These are phyloP conservation scores for Allacma fusca DNA, from an alignment of 2,888 invertebrate species.

Conservation along the genomic window DNA sequence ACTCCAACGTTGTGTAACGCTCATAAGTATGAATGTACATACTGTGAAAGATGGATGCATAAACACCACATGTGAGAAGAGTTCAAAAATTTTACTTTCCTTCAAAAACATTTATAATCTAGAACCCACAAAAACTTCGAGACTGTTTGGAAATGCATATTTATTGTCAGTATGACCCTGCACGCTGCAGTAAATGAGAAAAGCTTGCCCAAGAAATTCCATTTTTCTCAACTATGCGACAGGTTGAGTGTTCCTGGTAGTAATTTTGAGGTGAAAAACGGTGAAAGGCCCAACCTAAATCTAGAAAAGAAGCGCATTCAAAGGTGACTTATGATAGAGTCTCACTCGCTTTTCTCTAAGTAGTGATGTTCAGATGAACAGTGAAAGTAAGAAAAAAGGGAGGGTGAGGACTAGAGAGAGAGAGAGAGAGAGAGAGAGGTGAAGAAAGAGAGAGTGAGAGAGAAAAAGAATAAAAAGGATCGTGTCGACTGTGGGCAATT, in stretches of 20 bases:
- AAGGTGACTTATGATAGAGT: constrained; percentile 31
- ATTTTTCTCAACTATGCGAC: constrained; percentile 34
- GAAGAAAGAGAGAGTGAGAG: background rate
- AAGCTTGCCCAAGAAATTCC: constrained; percentile 21
- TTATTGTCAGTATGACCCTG: background rate
- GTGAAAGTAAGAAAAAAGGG: background rate
- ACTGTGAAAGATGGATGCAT: too few species aligned
- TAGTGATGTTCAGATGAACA: background rate
- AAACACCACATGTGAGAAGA: too few species aligned
- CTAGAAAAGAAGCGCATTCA: constrained; percentile 20
- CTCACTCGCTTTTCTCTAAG: constrained; percentile 1
- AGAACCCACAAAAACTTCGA: too few species aligned
- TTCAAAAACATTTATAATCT: too few species aligned
- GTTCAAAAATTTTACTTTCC: too few species aligned
- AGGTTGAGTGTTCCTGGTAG: constrained; percentile 30
- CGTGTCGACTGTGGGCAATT: constrained; percentile 3
- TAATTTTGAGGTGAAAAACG: constrained; percentile 36
- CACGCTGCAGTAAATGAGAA: background rate
- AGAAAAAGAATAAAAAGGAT: background rate
- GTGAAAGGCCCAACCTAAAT: background rate
- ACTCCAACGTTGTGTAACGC: too few species aligned
- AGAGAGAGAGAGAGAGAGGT: background rate
- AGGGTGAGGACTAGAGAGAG: background rate
- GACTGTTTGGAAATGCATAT: too few species aligned
- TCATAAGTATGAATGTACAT: too few species aligned